Evolutionary conservation across 1,140 invertebrate genomes (phyloP).

Genomic region (Geopemphigus sp.): DNA sequence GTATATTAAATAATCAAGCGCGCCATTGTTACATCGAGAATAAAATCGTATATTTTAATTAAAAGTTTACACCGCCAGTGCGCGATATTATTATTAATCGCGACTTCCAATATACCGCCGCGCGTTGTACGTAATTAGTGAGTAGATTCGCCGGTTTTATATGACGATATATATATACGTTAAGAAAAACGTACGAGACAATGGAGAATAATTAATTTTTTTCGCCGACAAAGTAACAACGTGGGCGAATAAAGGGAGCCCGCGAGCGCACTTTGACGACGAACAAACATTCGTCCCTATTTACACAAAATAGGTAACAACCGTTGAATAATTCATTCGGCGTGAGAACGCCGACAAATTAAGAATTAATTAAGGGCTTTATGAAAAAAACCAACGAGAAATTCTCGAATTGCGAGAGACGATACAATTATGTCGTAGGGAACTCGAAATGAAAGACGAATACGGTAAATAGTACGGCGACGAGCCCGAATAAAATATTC

Average conservation of each 20-base stretch:
- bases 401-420: slow-evolving; percentile 1
- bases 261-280: neutral
- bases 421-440: neutral
- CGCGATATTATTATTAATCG: neutral
- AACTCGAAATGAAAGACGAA: neutral
- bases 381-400: neutral
- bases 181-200: neutral
- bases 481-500: slow-evolving; percentile 10
- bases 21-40: neutral
- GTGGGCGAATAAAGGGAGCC: neutral
- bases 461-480: neutral
- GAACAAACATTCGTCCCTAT: slow-evolving; percentile 8
- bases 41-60: neutral
- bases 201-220: slow-evolving; percentile 27
- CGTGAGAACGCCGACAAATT: neutral
- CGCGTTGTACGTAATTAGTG: neutral
- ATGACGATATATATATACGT: too few relatives aligned
- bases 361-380: slow-evolving; percentile 35
- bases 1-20: too few relatives aligned
- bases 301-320: neutral
- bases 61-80: neutral
- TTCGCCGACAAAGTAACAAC: slow-evolving; percentile 26
- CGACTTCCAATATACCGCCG: too few relatives aligned
- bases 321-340: slow-evolving; percentile 33
- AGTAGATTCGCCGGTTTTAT: neutral